Conservation (phyloP, 2,888 invertebrate species). For the Cenopis cana region DNA sequence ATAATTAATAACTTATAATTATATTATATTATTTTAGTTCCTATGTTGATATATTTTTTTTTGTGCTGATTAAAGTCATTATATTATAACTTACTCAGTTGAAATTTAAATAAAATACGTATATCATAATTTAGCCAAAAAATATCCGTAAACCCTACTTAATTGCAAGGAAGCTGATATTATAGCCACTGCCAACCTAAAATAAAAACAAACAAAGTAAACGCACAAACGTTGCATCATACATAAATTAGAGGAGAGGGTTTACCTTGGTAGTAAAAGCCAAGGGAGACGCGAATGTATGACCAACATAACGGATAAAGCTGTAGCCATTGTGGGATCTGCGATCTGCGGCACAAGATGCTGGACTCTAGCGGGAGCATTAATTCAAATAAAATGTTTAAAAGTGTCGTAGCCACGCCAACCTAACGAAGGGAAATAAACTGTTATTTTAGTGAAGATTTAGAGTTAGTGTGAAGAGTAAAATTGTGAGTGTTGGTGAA, state of each 20-base stretch:
- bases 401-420: background rate
- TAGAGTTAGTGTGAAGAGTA: too few relatives aligned
- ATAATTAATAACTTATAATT: too few relatives aligned
- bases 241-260: conserved; percentile 45
- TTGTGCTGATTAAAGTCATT: too few relatives aligned
- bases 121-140: background rate
- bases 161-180: background rate
- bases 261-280: conserved; percentile 44
- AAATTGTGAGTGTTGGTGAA: too few relatives aligned
- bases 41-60: too few relatives aligned
- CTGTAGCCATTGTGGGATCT: conserved; percentile 26
- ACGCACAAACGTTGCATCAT: conserved; percentile 38
- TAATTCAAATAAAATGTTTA: background rate
- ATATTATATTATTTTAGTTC: too few relatives aligned
- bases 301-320: conserved; percentile 38
- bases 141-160: background rate
- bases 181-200: conserved; percentile 6
- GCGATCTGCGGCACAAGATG: conserved; percentile 7
- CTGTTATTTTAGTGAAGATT: background rate
- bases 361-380: background rate
- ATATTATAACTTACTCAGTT: too few relatives aligned
- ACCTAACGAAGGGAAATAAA: background rate
- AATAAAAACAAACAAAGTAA: conserved; percentile 33
- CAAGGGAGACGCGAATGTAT: conserved; percentile 42
- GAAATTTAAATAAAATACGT: background rate